phyloP scores from a whole-genome alignment of 1,140 invertebrate species.

The Plodia interpunctella region DNA sequence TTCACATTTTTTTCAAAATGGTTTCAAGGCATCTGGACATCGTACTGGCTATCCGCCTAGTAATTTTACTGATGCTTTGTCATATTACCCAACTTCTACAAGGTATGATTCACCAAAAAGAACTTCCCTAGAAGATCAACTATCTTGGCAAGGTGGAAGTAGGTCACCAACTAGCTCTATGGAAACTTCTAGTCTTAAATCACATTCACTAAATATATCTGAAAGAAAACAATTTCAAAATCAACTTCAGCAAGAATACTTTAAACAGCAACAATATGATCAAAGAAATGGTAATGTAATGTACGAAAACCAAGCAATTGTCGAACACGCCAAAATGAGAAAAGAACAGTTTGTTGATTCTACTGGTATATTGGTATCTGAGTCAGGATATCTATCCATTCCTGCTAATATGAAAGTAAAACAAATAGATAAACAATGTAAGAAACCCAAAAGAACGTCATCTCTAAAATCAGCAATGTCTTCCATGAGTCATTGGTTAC shows the following conservation, averaged over 20 bases:
- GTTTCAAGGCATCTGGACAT: slow-evolving; percentile 81
- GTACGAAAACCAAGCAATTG: slow-evolving; percentile 60
- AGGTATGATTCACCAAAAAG: slow-evolving; percentile 83
- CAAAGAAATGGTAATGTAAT: slow-evolving; percentile 70
- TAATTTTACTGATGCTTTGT: slow-evolving; percentile 85
- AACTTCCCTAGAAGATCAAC: slow-evolving; percentile 78
- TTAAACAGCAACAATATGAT: slow-evolving; percentile 73
- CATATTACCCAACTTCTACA: slow-evolving; percentile 85
- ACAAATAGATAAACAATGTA: slow-evolving; percentile 78
- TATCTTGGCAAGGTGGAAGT: slow-evolving; percentile 78
- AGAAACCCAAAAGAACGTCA: slow-evolving; percentile 85
- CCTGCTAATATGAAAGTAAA: slow-evolving; percentile 81
- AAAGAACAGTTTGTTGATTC: slow-evolving; percentile 72
- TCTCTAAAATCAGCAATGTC: slow-evolving; percentile 88
- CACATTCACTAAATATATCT: slow-evolving; percentile 79
- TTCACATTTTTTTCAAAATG: slow-evolving; percentile 80
- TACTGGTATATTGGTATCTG: slow-evolving; percentile 85
- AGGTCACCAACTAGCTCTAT: slow-evolving; percentile 80
- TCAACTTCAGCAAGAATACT: slow-evolving; percentile 77
- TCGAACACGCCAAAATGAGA: slow-evolving; percentile 51
- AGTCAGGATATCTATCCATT: slow-evolving; percentile 89
- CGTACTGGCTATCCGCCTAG: slow-evolving; percentile 83
- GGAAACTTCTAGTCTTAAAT: slow-evolving; percentile 80
- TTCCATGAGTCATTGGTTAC: slow-evolving; percentile 87
- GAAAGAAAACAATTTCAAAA: slow-evolving; percentile 79